Evolutionary conservation across 92 coral and sea anemone genomes (phyloP).

Genomic region (Nematostella vectensis): DNA sequence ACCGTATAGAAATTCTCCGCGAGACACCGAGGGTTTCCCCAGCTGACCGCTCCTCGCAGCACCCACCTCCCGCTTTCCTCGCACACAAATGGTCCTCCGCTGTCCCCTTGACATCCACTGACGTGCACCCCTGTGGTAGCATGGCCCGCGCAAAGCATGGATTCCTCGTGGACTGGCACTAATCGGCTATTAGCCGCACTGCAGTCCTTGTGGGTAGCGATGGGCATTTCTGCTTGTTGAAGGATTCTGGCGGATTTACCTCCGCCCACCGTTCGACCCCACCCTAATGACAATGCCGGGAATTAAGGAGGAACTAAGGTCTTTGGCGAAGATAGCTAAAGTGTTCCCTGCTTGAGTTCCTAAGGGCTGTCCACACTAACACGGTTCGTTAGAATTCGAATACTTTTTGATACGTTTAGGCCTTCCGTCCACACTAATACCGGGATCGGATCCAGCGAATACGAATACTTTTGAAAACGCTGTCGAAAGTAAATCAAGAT

Average conservation of each 20-base stretch:
- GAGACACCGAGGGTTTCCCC: constrained; percentile 59
- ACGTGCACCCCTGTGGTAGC: constrained; percentile 54
- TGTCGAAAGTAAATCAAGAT: no score
- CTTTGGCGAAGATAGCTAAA: no score
- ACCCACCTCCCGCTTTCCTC: constrained; percentile 63
- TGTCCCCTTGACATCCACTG: constrained; percentile 85
- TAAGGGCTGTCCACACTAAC: no score
- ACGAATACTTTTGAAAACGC: no score
- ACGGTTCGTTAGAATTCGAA: no score
- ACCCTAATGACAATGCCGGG: constrained; percentile 32
- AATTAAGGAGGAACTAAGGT: no score
- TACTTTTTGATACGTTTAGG: no score
- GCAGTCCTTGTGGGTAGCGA: constrained; percentile 52
- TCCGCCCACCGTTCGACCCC: constrained; percentile 71
- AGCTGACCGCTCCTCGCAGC: constrained; percentile 71
- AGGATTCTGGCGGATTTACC: constrained; percentile 56
- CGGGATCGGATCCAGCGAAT: no score
- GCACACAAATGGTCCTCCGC: constrained; percentile 84
- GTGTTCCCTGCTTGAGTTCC: no score
- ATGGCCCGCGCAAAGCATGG: constrained; percentile 77
- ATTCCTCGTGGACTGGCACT: constrained; percentile 55
- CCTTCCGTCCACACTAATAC: no score
- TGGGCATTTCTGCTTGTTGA: constrained; percentile 80
- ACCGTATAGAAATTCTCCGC: constrained; percentile 62
- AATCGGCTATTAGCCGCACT: constrained; percentile 41